Evolutionary conservation across 2,797 vertebrate genomes (phyloP), one percentile per base, ranked within the genome.

Genomic region (Enteromius trimaculatus): DNA sequence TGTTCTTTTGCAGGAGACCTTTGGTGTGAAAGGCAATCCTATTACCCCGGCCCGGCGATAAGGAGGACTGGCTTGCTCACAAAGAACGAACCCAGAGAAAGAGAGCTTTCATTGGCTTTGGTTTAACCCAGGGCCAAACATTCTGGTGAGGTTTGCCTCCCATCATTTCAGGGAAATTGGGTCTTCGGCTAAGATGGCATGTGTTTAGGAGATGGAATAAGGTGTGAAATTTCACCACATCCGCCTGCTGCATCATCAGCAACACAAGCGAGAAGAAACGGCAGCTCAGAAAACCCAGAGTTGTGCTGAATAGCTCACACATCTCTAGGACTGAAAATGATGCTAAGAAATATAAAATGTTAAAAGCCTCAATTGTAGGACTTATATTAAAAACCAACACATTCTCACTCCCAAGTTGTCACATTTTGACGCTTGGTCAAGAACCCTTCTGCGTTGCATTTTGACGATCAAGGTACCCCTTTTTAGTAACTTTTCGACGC

Each of bases 21-120:
- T 92, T 90, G 89, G 88, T 90, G 86, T 87, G 91, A 90, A 90
- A 83, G 91, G 88, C 93, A 94, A 94, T 94, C 94, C 92, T 93
- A 94, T 95, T 94, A 94, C 82, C 89, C 90, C 89, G 90, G 82
- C 88, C 79, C 58, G 86, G 89, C 49, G 92, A 94, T 94, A 93
- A 94, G 92, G 70, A 80, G 84, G 85, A 88, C 66, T 85, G 87
- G 80, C 44, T 72, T 23, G 58, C 53, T 47, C 79, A 89, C 87
- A 90, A 84, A 86, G 89, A 85, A 62, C 86, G 86, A 47, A 87
- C 39, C 88, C 86, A 87, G 26, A 71, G 66, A 78, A 71, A 70
- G 42, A 9, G 53, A 92, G 90, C 86, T 83, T 86, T 85, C 85
- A 89, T 89, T 91, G 90, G 92, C 91, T 90, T 89, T 47, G 86